Evolutionary conservation across 2,888 invertebrate species (phyloP).

Genomic region (Oscheius sp.): DNA sequence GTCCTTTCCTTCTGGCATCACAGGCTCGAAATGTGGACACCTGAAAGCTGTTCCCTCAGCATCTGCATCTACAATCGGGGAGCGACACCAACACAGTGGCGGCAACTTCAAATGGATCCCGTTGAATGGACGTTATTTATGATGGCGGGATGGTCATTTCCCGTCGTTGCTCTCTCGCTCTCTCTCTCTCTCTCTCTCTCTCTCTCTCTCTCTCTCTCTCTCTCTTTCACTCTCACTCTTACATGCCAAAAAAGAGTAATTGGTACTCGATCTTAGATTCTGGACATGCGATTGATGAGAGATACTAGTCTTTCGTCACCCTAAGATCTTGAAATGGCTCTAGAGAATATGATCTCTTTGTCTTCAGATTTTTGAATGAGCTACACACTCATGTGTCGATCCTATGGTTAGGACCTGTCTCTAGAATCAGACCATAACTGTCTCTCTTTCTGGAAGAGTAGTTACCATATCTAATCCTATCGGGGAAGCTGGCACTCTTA

Average conservation of each 20-base stretch:
- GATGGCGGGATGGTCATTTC: constrained; percentile 18
- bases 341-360: too few relatives aligned
- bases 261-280: too few relatives aligned
- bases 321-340: too few relatives aligned
- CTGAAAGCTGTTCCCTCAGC: constrained; percentile 37
- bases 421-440: too few relatives aligned
- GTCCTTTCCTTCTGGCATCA: constrained; percentile 55
- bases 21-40: constrained; percentile 61
- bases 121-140: constrained; percentile 30
- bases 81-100: background rate
- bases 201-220: constrained; percentile 6
- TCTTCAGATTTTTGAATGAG: too few relatives aligned
- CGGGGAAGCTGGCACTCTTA: too few relatives aligned
- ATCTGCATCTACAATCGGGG: background rate
- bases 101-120: constrained; percentile 27
- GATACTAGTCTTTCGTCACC: too few relatives aligned
- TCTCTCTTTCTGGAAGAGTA: too few relatives aligned
- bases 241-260: background rate
- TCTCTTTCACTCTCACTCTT: background rate
- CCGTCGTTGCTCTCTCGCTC: background rate
- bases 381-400: too few relatives aligned
- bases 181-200: background rate
- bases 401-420: too few relatives aligned
- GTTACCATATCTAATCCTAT: too few relatives aligned
- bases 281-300: too few relatives aligned